Base-by-base conservation (phyloP, 2,797 vertebrate genomes). In the Acanthiza pusilla region DNA sequence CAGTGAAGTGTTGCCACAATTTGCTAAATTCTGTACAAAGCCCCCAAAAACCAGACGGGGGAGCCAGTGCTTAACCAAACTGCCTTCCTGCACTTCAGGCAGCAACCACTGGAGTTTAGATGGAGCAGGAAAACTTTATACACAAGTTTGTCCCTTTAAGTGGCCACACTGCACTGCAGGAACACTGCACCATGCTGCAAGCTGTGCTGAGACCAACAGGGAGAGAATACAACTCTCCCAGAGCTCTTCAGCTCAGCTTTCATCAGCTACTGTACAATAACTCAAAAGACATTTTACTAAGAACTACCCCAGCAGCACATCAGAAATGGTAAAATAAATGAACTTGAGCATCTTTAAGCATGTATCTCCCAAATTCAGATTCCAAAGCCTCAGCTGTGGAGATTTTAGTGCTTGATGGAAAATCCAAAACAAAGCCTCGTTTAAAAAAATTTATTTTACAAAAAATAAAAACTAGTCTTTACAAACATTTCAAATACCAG, bases 401-500 rank as follows among this genome's bases (percentile, higher is more conserved):
- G 75, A 72, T 48, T 70, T 47, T 34, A 68, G 40, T 81, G 82
- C 82, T 92, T 70, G 61, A 90, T 76, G 93, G 66, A 94, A 93
- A 93, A 86, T 94, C 38, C 83, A 67, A 95, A 94, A 36, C 91
- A 61, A 88, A 61, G 79, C 90, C 85, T 88, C 60, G 62, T 97
- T 98, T 96, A 92, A 97, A 97, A 97, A 97, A 94, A 97, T 98
- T 98, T 98, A 98, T 98, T 98, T 98, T 98, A 98, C 97, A 98
- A 98, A 96, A 98, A 97, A 98, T 98, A 98, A 98, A 98, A 98
- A 92, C 98, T 97, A 97, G 85, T 98, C 98, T 98, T 98, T 98
- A 98, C 97, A 98, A 96, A 93, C 94, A 97, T 97, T 95, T 98
- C 96, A 97, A 98, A 98, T 97, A 98, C 68, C 96, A 97, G 96